Conservation (phyloP, 2,113 vertebrate genomes). For the Ginglymostoma cirratum region DNA sequence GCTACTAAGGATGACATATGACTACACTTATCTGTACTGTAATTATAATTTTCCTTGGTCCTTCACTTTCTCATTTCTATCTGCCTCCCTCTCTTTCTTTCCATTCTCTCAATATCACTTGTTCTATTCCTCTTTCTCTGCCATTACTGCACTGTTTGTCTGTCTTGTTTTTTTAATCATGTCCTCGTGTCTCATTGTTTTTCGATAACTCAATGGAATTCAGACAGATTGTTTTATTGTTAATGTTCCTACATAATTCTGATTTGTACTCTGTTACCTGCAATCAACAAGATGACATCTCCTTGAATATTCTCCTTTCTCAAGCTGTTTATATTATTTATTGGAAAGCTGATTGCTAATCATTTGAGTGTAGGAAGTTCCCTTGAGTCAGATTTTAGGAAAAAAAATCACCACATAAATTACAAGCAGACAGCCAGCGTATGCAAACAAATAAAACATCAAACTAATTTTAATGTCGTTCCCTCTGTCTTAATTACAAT, state of each 20-base stretch:
- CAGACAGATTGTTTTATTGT: constrained; percentile 1
- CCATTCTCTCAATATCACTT: neutral
- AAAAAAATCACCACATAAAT: constrained; percentile 17
- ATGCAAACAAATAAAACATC: constrained; percentile 35
- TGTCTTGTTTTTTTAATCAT: neutral
- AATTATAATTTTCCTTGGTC: neutral
- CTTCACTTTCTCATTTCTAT: neutral
- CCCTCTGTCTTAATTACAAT: constrained; percentile 23
- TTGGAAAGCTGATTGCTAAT: constrained; percentile 22
- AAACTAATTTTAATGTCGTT: constrained; percentile 17
- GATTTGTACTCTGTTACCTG: constrained; percentile 20
- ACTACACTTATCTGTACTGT: neutral
- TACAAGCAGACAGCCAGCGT: constrained; percentile 22
- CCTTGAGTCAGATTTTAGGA: constrained; percentile 2
- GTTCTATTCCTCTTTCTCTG: neutral
- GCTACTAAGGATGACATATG: neutral
- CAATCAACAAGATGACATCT: constrained; percentile 23
- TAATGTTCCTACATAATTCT: neutral
- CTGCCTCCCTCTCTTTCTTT: neutral
- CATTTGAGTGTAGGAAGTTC: constrained; percentile 16
- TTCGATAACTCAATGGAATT: neutral
- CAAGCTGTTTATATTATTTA: constrained; percentile 34
- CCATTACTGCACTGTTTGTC: neutral
- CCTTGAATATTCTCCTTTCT: neutral
- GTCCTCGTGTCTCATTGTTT: neutral